These are phyloP conservation scores for Arctocebus calabarensis DNA, from an alignment of 2,797 vertebrate species.

Conservation along the genomic window DNA sequence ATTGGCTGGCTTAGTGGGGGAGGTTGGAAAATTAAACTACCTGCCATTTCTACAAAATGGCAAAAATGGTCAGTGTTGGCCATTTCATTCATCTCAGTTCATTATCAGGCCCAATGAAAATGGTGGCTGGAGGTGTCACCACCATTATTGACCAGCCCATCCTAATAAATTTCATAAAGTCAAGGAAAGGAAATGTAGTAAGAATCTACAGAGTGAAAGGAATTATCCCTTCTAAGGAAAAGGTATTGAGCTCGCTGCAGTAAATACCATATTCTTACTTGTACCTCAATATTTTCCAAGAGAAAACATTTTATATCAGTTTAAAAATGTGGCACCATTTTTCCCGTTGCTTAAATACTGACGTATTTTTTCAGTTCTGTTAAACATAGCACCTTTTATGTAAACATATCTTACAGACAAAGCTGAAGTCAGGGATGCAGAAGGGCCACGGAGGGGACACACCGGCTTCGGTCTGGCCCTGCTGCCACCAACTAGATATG, in stretches of 20 bases:
- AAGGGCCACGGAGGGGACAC: neutral
- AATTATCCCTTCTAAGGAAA: slow-evolving; percentile 6
- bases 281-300: neutral
- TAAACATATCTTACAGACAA: slow-evolving; percentile 14
- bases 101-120: neutral
- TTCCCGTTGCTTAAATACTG: neutral
- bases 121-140: neutral
- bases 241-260: neutral
- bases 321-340: neutral
- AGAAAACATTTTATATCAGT: neutral
- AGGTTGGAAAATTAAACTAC: slow-evolving; percentile 34
- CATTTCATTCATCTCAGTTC: slow-evolving; percentile 49
- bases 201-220: neutral
- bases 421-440: neutral
- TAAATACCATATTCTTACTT: neutral
- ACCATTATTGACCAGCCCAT: slow-evolving; percentile 59
- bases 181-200: slow-evolving; percentile 42
- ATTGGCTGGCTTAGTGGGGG: neutral
- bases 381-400: neutral
- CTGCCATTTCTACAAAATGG: slow-evolving; percentile 39
- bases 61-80: slow-evolving; percentile 48
- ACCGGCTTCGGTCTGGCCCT: neutral
- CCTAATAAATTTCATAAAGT: slow-evolving; percentile 61
- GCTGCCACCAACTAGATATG: neutral
- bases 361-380: neutral